Conservation (phyloP, 2,113 vertebrate genomes). For the Channa argus region DNA sequence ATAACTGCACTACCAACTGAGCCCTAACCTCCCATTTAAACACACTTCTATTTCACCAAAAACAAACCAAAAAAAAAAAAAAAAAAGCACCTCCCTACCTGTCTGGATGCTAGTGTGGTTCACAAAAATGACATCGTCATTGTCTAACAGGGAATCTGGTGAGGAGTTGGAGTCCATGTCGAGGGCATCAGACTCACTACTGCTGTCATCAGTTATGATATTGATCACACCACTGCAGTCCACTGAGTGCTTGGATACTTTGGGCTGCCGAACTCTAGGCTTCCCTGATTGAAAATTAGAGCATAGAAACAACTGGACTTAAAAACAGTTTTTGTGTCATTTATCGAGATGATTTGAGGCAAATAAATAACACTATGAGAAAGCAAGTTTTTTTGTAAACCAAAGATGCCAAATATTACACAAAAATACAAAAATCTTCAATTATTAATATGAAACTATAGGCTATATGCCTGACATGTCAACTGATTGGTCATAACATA, state of each 20-base stretch:
- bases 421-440: background rate
- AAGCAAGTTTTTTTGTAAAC: background rate
- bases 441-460: background rate
- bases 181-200: constrained; percentile 91
- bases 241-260: constrained; percentile 78
- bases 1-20: too few species aligned
- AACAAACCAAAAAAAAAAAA: background rate
- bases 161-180: constrained; percentile 97
- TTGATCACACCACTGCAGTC: constrained; percentile 86
- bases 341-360: too few species aligned
- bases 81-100: constrained; percentile 61
- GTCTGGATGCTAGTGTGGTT: constrained; percentile 83
- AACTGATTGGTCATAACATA: background rate
- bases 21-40: too few species aligned
- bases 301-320: too few species aligned
- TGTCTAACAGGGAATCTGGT: constrained; percentile 91
- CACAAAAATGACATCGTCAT: constrained; percentile 92
- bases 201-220: constrained; percentile 93
- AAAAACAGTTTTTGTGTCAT: too few species aligned
- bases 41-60: too few species aligned
- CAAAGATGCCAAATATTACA: background rate
- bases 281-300: constrained; percentile 82
- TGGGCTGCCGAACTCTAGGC: constrained; percentile 83
- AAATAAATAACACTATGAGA: too few species aligned
- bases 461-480: constrained; percentile 7